A percentile compares a stretch with the other conserved stretches of the same genome.
Conservation (phyloP, 1,140 invertebrate species). For the Steinernema feltiae region DNA sequence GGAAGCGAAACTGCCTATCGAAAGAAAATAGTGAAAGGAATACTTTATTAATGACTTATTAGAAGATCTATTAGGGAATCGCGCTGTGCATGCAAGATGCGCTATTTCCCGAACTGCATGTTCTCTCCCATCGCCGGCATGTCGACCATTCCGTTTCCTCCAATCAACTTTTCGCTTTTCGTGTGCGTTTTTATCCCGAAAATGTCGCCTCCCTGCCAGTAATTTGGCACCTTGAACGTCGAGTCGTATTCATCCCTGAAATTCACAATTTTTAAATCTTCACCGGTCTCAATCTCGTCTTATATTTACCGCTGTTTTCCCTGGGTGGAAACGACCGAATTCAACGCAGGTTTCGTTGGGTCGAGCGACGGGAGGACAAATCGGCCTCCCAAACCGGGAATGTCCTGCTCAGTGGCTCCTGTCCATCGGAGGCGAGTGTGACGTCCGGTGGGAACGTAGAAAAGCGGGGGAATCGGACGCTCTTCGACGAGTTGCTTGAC, state of each 20-base stretch:
- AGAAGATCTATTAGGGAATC: not conserved
- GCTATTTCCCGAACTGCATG: not conserved
- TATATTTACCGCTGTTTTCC: slow-evolving; percentile 25
- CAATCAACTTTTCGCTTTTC: slow-evolving; percentile 29
- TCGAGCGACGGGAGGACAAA: slow-evolving; percentile 36
- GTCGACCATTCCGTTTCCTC: slow-evolving; percentile 37
- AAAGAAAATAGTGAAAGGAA: too few species aligned
- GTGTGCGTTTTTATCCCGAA: slow-evolving; percentile 30
- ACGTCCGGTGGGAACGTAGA: slow-evolving; percentile 28
- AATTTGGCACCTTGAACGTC: slow-evolving; percentile 34
- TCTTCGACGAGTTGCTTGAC: slow-evolving; percentile 32
- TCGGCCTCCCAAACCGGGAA: slow-evolving; percentile 26
- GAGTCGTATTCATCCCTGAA: slow-evolving; percentile 34
- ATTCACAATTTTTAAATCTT: too few species aligned
- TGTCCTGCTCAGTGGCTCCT: slow-evolving; percentile 34
- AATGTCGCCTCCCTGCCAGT: slow-evolving; percentile 34
- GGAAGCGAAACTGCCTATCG: too few species aligned
- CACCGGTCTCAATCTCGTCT: not conserved
- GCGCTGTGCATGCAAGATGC: too few species aligned
- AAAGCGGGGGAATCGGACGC: slow-evolving; percentile 30
- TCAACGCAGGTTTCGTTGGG: slow-evolving; percentile 32
- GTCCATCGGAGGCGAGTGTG: slow-evolving; percentile 38
- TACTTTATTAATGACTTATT: not conserved
- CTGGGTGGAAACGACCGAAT: slow-evolving; percentile 36
- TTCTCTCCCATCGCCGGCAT: slow-evolving; percentile 26